Conservation (phyloP, 2,797 vertebrate species). For the Lepus oiostolus region DNA sequence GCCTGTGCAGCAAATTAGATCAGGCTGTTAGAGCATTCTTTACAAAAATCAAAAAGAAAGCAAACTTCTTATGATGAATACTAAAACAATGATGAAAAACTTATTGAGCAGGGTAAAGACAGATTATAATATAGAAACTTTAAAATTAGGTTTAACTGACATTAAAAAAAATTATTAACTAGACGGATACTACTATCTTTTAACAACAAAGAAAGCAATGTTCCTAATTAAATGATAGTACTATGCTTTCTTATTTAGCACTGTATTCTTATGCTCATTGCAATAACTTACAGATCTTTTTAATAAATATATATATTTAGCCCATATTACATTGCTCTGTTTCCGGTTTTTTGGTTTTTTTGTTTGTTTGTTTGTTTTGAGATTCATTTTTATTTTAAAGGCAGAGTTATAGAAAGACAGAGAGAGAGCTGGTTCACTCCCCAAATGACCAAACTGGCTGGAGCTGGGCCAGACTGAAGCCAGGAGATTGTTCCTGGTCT, state of each 20-base stretch:
- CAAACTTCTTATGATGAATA: conserved; percentile 7
- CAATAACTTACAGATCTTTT: conserved; percentile 35
- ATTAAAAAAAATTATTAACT: conserved; percentile 20
- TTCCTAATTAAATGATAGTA: neutral
- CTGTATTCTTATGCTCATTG: conserved; percentile 48
- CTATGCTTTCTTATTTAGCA: conserved; percentile 16
- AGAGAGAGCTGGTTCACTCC: too few species aligned
- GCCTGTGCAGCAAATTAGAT: neutral
- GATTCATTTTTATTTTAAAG: too few species aligned
- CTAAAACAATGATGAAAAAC: neutral
- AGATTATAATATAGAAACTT: neutral
- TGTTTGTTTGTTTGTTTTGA: too few species aligned
- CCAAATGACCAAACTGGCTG: too few species aligned
- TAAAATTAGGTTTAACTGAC: neutral
- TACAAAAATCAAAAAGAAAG: neutral
- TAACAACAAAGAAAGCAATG: neutral
- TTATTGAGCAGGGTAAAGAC: neutral
- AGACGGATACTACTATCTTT: neutral
- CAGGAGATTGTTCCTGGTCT: too few species aligned
- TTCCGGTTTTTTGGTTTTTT: too few species aligned
- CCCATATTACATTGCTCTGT: neutral
- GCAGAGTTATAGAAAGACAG: too few species aligned
- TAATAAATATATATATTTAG: neutral
- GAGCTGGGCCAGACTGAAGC: too few species aligned
- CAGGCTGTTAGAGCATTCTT: neutral